phyloP scores from a whole-genome alignment of 2,113 vertebrate species.

The Cinclus cinclus region DNA sequence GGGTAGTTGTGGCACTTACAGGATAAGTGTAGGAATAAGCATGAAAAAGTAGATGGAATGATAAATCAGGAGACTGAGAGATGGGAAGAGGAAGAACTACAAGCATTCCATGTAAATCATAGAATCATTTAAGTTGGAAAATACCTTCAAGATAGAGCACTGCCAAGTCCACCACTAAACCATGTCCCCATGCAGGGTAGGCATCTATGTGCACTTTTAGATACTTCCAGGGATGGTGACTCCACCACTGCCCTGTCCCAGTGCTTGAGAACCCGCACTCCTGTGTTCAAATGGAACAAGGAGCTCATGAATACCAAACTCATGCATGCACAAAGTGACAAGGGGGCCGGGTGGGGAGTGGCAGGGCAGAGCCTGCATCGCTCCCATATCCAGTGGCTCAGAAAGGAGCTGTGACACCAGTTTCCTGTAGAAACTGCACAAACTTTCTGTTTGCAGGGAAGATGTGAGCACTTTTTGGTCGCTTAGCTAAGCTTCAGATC shows the following conservation, averaged over 20 bases:
- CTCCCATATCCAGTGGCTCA: not conserved
- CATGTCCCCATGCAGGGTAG: fast-evolving
- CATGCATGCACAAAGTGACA: fast-evolving
- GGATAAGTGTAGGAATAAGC: not conserved
- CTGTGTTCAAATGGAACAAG: fast-evolving
- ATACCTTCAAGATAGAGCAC: not conserved
- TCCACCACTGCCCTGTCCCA: not conserved
- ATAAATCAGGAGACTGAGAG: not conserved
- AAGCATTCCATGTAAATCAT: not conserved
- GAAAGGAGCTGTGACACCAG: not conserved
- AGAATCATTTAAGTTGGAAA: not conserved
- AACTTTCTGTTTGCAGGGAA: not conserved
- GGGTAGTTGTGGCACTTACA: not conserved
- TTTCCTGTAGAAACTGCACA: not conserved
- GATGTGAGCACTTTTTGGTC: not conserved
- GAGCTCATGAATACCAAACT: not conserved
- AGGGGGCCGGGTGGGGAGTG: not conserved
- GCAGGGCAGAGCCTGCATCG: not conserved
- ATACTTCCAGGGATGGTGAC: not conserved
- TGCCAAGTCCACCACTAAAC: not conserved
- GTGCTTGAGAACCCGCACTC: fast-evolving
- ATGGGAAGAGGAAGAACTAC: not conserved
- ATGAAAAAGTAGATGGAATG: not conserved
- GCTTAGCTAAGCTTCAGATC: not conserved
- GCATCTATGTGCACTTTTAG: fast-evolving